Evolutionary conservation across 2,888 invertebrate species (phyloP), one percentile per base, ranked within the genome.

Genomic region (Megamerina dolium): DNA sequence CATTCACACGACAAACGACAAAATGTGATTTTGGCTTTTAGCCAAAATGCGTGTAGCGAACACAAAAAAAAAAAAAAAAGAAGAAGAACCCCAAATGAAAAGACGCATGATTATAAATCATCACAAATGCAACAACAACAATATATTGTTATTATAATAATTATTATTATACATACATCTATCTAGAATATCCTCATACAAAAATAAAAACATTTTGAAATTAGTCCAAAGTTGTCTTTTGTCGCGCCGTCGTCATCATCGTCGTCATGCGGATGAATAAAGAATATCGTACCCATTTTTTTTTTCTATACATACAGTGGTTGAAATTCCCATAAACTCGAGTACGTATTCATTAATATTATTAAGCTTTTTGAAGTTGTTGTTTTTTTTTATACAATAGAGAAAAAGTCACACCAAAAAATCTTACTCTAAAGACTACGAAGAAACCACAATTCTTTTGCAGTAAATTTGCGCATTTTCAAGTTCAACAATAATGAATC

Each of bases 221-320:
- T 30, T 42, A 37, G 47, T 51, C 46, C 49, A 54, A 51, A 47
- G 43, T 52, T 54, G 49, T 48, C 47, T 47, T 47, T n/a, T 50
- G 35, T 43, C 40, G 44, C 45, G 10, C 26, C 32, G 32, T 32
- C 39, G 23, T 39, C 33, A 14, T 17, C 13, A 34, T 18, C 19
- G 34, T 27, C 23, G 10, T 13, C 12, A 33, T 16, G 17, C 27
- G 27, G 27, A 27, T 19, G 23, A 17, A 30, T 32, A 23, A 18
- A 23, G 26, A 37, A 41, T 14, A 36, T 48, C 18, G 18, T 29
- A 29, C 29, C 27, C 14, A 35, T 20, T 34, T 26, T 13, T 41
- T 46, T 43, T 46, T 30, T 33, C 35, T 42, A 34, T 45, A n/a
- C n/a, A n/a, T n/a, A n/a, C n/a, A n/a, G n/a, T n/a, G n/a, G n/a